A percentile compares a stretch with the other conserved stretches of the same genome.
Evolutionary conservation across 35 echinoderm and acorn worm species (phyloP).

Genomic region (Diadema setosum): DNA sequence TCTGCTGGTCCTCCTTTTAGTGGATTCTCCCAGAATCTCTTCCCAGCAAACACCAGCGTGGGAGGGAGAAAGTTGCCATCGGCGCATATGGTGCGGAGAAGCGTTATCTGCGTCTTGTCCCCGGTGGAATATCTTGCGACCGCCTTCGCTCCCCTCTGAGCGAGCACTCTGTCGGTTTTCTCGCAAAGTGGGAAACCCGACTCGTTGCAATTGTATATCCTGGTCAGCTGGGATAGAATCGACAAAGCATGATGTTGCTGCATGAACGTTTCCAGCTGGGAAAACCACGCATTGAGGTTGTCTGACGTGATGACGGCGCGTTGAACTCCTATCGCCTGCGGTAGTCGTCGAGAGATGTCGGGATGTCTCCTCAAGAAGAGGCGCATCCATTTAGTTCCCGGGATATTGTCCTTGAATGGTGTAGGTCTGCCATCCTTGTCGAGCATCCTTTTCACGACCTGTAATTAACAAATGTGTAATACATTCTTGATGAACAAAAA

Average conservation of each 20-base stretch:
- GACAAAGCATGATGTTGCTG: neutral
- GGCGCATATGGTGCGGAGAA: constrained; percentile 17
- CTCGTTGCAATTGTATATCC: constrained; percentile 51
- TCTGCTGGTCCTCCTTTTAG: constrained; percentile 21
- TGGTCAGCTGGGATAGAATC: neutral
- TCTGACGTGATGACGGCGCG: neutral
- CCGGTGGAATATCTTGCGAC: constrained; percentile 8
- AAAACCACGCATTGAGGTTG: constrained; percentile 8
- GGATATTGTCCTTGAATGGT: constrained; percentile 29
- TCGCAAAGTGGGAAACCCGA: constrained; percentile 26
- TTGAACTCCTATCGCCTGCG: no score
- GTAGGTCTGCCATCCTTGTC: no score
- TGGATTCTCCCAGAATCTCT: constrained; percentile 47
- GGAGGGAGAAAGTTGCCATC: constrained; percentile 19
- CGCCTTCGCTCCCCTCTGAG: neutral
- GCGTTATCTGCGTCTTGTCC: constrained; percentile 12
- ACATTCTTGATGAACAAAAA: no score
- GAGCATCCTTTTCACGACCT: no score
- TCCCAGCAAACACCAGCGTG: constrained; percentile 29
- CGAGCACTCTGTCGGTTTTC: constrained; percentile 13
- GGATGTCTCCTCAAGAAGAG: constrained; percentile 38
- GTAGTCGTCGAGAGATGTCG: constrained; percentile 8
- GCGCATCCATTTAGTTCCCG: constrained; percentile 37
- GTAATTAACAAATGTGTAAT: no score
- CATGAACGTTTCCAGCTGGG: neutral